phyloP scores from a whole-genome alignment of 2,113 vertebrate genomes.

The Alligator mississippiensis region DNA sequence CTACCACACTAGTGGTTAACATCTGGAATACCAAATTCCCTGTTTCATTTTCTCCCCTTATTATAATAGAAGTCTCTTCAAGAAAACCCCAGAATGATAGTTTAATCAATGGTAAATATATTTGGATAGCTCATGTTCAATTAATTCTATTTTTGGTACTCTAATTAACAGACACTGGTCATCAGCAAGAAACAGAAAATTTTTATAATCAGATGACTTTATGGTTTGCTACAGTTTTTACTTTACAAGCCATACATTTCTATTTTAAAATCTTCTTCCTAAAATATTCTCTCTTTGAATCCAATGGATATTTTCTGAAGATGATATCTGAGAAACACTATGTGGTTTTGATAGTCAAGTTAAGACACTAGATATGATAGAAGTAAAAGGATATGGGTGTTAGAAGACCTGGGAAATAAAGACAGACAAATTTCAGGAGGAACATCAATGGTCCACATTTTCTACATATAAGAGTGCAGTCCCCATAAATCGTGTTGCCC shows the following conservation, averaged over 20 bases:
- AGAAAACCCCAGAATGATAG: slow-evolving; percentile 10
- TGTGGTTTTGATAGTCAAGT: slow-evolving; percentile 51
- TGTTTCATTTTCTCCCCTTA: slow-evolving; percentile 57
- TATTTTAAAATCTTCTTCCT: slow-evolving; percentile 37
- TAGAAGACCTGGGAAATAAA: neutral
- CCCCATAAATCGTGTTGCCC: neutral
- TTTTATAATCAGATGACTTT: slow-evolving; percentile 36
- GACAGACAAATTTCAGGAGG: neutral
- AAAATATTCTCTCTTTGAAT: slow-evolving; percentile 32
- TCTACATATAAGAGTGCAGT: neutral
- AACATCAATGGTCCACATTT: neutral
- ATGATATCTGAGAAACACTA: slow-evolving; percentile 31
- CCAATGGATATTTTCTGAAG: slow-evolving; percentile 29
- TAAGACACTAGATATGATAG: slow-evolving; percentile 20
- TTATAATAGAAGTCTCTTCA: slow-evolving; percentile 2
- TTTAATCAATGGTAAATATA: slow-evolving; percentile 20
- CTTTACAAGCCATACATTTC: slow-evolving; percentile 34
- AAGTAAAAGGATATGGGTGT: slow-evolving; percentile 18
- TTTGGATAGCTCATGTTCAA: slow-evolving; percentile 15
- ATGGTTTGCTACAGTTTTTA: neutral
- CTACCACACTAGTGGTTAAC: neutral
- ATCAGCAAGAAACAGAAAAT: slow-evolving; percentile 19
- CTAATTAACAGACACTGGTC: slow-evolving; percentile 40
- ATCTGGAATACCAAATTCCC: slow-evolving; percentile 9
- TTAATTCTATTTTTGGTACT: slow-evolving; percentile 62